Evolutionary conservation across 2,113 vertebrate genomes (phyloP), one percentile per base, ranked within the genome.

Genomic region (Lepus europaeus): DNA sequence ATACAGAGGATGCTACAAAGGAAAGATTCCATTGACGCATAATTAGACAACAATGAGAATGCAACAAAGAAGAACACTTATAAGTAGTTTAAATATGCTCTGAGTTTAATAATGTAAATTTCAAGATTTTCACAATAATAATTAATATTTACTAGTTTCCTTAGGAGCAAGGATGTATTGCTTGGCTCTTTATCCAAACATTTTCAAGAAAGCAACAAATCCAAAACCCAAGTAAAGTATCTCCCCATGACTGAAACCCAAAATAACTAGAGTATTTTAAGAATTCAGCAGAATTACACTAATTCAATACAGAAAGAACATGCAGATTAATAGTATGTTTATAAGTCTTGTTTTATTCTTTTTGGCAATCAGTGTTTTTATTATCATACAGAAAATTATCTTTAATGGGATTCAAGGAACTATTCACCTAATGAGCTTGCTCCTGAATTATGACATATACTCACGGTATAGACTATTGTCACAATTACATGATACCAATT

Each of bases 181-280:
- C 90, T 95, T 87, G 73, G 85, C 64, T 92, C 33, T 93, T 92
- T 73, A 91, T 70, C 27, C 70, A 88, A 92, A 85, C 82, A 92
- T 22, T 61, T 84, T 66, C 74, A 82, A 94, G 66, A 93, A 23
- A 94, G 17, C 16, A 90, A 90, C 77, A 85, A 93, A 82, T 73
- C 81, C 17, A 61, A 92, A 93, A 68, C 56, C 69, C 87, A 92
- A 78, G 49, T 70, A n/a, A 73, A 95, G 72, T 96, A 68, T n/a
- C 79, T 95, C 92, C 87, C 91, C 92, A 93, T 56, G 85, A 91
- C 49, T 92, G 56, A 92, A 93, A 86, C 78, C 78, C 73, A 82
- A 96, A 96, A 89, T 82, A 92, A 61, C 73, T 72, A 13, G 69
- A 73, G 49, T 39, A 86, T 90, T 95, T 94, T 82, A 69, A 93